A percentile compares a stretch with the other conserved stretches of the same genome.
These are phyloP conservation scores for Drosophila robusta DNA, from an alignment of 2,888 invertebrate species.

Conservation along the genomic window DNA sequence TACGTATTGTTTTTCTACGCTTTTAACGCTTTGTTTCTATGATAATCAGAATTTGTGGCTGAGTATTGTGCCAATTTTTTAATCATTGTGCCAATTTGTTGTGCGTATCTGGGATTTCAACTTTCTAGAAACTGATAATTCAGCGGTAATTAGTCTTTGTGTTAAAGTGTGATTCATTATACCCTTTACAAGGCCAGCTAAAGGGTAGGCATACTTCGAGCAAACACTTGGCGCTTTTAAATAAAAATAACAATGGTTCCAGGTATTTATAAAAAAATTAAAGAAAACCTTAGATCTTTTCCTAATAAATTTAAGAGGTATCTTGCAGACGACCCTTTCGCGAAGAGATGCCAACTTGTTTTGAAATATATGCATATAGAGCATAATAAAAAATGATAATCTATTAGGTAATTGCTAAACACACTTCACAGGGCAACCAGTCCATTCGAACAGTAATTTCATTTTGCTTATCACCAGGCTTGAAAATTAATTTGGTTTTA, in stretches of 20 bases:
- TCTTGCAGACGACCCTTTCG: background rate
- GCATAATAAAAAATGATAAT: slow-evolving; percentile 10
- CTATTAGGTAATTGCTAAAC: slow-evolving; percentile 24
- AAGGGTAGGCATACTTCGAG: slow-evolving; percentile 10
- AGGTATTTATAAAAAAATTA: too few relatives aligned
- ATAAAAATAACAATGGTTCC: too few relatives aligned
- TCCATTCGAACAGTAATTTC: background rate
- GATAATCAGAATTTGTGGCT: slow-evolving; percentile 20
- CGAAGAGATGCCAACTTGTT: background rate
- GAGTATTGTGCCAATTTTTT: slow-evolving; percentile 38
- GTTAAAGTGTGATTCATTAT: slow-evolving; percentile 40
- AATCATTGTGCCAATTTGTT: slow-evolving; percentile 46
- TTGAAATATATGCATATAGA: background rate
- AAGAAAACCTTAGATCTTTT: too few relatives aligned
- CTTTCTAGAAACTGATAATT: slow-evolving; percentile 52
- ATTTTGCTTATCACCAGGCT: slow-evolving; percentile 29
- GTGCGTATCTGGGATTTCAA: slow-evolving; percentile 43
- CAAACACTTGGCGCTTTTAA: too few relatives aligned
- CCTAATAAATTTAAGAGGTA: background rate
- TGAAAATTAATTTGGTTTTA: slow-evolving; percentile 19
- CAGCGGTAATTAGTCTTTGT: slow-evolving; percentile 44
- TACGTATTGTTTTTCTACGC: too few relatives aligned
- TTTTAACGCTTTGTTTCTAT: slow-evolving; percentile 2
- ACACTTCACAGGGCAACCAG: slow-evolving; percentile 24
- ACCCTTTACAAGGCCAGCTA: background rate